These are phyloP conservation scores for Platyura marginata DNA, from an alignment of 1,140 invertebrate species.

Conservation along the genomic window DNA sequence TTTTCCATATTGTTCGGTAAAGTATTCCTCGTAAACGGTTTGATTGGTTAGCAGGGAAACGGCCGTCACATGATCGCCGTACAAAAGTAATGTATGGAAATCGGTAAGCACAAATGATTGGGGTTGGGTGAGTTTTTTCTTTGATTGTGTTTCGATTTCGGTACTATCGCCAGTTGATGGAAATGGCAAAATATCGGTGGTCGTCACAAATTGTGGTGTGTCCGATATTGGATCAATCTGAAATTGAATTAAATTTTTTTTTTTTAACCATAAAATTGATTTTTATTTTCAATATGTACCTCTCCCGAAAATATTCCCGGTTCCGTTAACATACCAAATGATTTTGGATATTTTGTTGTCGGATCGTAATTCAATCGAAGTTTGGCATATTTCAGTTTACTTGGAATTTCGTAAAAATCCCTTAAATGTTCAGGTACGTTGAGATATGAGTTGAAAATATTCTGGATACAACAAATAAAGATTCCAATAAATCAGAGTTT, in stretches of 20 bases:
- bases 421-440: slow-evolving; percentile 44
- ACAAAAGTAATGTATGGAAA: slow-evolving; percentile 77
- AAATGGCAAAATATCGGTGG: slow-evolving; percentile 2
- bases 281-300: slow-evolving; percentile 22
- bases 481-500: neutral
- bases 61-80: slow-evolving; percentile 63
- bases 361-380: slow-evolving; percentile 61
- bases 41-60: slow-evolving; percentile 75
- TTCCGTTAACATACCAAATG: slow-evolving; percentile 77
- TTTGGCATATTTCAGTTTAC: slow-evolving; percentile 55
- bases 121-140: slow-evolving; percentile 25
- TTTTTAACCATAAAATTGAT: neutral
- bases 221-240: slow-evolving; percentile 6
- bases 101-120: slow-evolving; percentile 70
- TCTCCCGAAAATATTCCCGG: slow-evolving; percentile 49
- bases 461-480: slow-evolving; percentile 35
- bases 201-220: slow-evolving; percentile 4
- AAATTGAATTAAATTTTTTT: no score
- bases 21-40: slow-evolving; percentile 71
- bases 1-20: slow-evolving; percentile 60
- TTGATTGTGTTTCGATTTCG: neutral
- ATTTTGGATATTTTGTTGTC: slow-evolving; percentile 41
- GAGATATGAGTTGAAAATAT: slow-evolving; percentile 67
- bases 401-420: slow-evolving; percentile 54
- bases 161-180: neutral